These are phyloP conservation scores for Gadopsis marmoratus DNA, from an alignment of 2,797 vertebrate genomes.

Conservation along the genomic window DNA sequence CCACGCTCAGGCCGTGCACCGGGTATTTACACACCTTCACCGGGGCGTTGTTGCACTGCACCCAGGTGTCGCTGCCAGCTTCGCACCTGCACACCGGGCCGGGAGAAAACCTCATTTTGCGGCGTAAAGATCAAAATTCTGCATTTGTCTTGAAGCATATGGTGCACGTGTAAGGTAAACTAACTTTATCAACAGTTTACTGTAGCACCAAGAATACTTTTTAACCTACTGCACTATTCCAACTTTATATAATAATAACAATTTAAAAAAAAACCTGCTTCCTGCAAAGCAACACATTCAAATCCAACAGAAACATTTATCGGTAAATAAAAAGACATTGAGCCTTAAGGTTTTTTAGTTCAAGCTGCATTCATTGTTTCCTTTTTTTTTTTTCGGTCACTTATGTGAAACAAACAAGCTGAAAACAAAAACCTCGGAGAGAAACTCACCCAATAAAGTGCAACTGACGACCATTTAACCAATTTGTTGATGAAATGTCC, in stretches of 20 bases:
- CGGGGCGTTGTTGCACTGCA: slow-evolving; percentile 94
- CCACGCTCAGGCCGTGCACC: slow-evolving; percentile 88
- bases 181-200: not conserved
- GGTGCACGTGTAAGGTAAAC: not conserved
- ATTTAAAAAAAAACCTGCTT: not conserved
- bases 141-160: not conserved
- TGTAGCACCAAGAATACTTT: too few relatives aligned
- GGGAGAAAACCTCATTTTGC: not conserved
- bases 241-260: not conserved
- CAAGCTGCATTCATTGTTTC: not conserved
- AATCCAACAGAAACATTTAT: not conserved
- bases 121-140: not conserved
- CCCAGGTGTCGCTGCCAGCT: slow-evolving; percentile 90
- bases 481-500: not conserved
- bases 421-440: not conserved
- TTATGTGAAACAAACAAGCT: not conserved
- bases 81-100: slow-evolving; percentile 85
- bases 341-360: not conserved
- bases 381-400: not conserved
- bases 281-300: not conserved
- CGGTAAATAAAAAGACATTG: not conserved
- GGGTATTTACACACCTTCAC: slow-evolving; percentile 95
- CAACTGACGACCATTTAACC: not conserved
- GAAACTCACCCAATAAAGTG: not conserved
- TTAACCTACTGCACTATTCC: not conserved